A percentile compares a stretch with the other conserved stretches of the same genome.
phyloP scores from a whole-genome alignment of 2,797 vertebrate species.

The Remorina albescens region DNA sequence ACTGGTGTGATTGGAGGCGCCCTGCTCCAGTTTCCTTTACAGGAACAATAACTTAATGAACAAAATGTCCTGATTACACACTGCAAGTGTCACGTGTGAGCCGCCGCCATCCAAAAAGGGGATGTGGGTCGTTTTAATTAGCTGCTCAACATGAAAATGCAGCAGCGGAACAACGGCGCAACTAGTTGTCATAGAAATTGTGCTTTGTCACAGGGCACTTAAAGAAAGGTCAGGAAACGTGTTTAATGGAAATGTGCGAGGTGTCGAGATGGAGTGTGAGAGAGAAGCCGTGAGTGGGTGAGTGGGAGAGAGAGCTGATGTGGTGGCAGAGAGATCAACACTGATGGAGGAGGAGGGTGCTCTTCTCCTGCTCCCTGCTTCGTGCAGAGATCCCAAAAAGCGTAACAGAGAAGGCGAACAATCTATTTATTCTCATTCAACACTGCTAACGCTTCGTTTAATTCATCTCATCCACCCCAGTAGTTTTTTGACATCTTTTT shows the following conservation, averaged over 20 bases:
- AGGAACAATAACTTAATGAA: constrained; percentile 47
- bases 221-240: constrained; percentile 40
- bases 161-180: constrained; percentile 5
- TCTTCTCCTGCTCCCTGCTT: constrained; percentile 51
- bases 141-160: constrained; percentile 28
- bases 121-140: constrained; percentile 61
- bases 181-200: constrained; percentile 30
- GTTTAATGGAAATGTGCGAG: constrained; percentile 40
- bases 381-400: constrained; percentile 44
- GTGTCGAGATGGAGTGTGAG: constrained; percentile 36
- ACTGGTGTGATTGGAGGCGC: constrained; percentile 28
- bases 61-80: constrained; percentile 37
- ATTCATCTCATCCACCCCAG: too few relatives aligned
- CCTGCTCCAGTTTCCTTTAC: constrained; percentile 50
- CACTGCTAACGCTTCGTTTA: constrained; percentile 9
- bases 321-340: constrained; percentile 55
- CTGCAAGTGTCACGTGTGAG: constrained; percentile 7
- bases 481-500: constrained; percentile 31
- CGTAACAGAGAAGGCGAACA: constrained; percentile 23
- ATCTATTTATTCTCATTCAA: constrained; percentile 44
- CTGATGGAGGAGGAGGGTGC: constrained; percentile 51
- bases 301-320: constrained; percentile 54
- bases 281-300: constrained; percentile 41
- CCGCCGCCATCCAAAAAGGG: constrained; percentile 4
- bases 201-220: constrained; percentile 16